Conservation (phyloP, 2,888 invertebrate genomes). For the Aphrophora alni region DNA sequence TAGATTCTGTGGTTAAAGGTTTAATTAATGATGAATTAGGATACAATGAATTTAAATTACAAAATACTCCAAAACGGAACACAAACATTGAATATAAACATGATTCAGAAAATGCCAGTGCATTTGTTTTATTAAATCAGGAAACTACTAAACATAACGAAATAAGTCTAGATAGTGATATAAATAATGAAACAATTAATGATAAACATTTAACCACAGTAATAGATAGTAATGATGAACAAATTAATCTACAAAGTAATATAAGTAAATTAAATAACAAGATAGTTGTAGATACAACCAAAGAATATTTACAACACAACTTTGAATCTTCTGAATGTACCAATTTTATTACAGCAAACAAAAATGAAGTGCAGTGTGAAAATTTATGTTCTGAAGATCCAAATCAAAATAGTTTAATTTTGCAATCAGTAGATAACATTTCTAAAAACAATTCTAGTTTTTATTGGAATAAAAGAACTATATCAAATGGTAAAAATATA, state of each 20-base stretch:
- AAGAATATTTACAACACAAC: neutral
- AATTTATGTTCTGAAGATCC: neutral
- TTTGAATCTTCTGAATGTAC: neutral
- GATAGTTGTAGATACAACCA: neutral
- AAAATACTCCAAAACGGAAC: no score
- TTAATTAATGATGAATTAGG: neutral
- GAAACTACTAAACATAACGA: neutral
- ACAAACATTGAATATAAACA: neutral
- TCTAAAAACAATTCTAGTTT: neutral
- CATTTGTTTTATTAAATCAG: neutral
- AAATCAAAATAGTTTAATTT: neutral
- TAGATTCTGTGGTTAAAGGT: neutral
- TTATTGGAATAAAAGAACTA: constrained; percentile 20
- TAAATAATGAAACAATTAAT: neutral
- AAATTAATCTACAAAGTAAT: neutral
- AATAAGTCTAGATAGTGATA: neutral
- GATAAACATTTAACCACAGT: neutral
- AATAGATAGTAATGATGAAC: neutral
- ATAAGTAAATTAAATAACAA: neutral
- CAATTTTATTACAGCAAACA: neutral
- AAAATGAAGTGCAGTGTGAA: neutral
- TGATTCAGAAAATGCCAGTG: neutral
- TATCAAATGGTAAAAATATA: constrained; percentile 17
- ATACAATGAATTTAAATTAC: neutral
- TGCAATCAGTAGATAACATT: neutral